phyloP scores from a whole-genome alignment of 1,140 invertebrate species.

The Atta texana region DNA sequence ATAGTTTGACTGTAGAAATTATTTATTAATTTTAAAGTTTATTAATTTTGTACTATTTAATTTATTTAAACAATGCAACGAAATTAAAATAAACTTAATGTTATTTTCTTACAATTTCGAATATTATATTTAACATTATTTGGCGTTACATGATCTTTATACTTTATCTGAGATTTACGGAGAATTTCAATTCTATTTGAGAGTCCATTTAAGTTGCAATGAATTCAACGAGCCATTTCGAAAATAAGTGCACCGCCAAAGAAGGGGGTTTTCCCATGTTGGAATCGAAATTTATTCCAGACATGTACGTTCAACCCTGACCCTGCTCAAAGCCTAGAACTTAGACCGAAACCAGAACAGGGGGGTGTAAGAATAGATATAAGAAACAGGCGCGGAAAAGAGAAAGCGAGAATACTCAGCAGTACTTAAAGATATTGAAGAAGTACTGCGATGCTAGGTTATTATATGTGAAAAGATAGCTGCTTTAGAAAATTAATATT shows the following conservation, averaged over 20 bases:
- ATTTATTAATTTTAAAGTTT: conserved; percentile 12
- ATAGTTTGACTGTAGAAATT: not conserved
- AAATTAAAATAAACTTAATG: not conserved
- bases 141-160: not conserved
- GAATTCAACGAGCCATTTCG: conserved; percentile 46
- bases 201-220: conserved; percentile 52
- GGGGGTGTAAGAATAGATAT: not conserved
- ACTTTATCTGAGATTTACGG: conserved; percentile 19
- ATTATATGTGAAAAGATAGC: not conserved
- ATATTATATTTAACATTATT: conserved; percentile 8
- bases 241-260: conserved; percentile 61
- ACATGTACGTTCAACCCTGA: conserved; percentile 68
- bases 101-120: not conserved
- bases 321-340: conserved; percentile 65
- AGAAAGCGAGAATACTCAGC: conserved; percentile 7
- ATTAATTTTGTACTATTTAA: not conserved
- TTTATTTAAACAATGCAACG: not conserved
- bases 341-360: conserved; percentile 63
- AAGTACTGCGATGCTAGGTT: not conserved
- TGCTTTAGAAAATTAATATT: not conserved
- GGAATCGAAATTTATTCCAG: conserved; percentile 68
- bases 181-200: conserved; percentile 36
- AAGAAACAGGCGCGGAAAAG: conserved; percentile 14
- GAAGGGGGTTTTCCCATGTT: conserved; percentile 36
- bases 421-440: conserved; percentile 17